These are phyloP conservation scores for Myopa tessellatipennis DNA, from an alignment of 2,888 invertebrate genomes.

Conservation along the genomic window DNA sequence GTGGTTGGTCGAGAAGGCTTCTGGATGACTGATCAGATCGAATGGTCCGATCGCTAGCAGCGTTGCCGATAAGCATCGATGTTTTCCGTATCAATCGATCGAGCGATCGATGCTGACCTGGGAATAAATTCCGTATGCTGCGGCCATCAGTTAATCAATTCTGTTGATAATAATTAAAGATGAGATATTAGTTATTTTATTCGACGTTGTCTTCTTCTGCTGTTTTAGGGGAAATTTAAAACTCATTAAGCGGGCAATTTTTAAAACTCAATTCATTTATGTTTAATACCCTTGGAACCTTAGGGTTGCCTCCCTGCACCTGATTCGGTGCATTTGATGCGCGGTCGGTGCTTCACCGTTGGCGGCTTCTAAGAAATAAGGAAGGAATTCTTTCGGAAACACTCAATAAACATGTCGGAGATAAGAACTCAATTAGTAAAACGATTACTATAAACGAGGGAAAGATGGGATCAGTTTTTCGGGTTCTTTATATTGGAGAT, in stretches of 20 bases:
- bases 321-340: neutral
- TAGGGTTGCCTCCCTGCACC: too few relatives aligned
- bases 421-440: conserved; percentile 6
- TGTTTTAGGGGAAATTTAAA: conserved; percentile 26
- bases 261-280: conserved; percentile 31
- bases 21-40: neutral
- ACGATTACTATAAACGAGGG: too few relatives aligned
- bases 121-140: conserved; percentile 37
- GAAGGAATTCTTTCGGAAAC: too few relatives aligned
- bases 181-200: conserved; percentile 33
- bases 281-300: neutral
- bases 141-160: conserved; percentile 36
- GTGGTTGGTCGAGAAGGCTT: conserved; percentile 16
- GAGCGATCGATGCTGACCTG: conserved; percentile 16
- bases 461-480: too few relatives aligned
- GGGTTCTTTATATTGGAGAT: too few relatives aligned
- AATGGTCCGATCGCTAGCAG: conserved; percentile 10
- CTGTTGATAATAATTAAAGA: conserved; percentile 34
- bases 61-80: conserved; percentile 1
- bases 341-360: neutral
- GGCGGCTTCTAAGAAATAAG: neutral
- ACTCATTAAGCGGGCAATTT: conserved; percentile 29
- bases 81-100: conserved; percentile 28
- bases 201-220: neutral
- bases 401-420: conserved; percentile 8